A percentile compares a stretch with the other conserved stretches of the same genome.
Conservation (phyloP, 1,140 invertebrate genomes). For the Acyrthosiphon pisum region DNA sequence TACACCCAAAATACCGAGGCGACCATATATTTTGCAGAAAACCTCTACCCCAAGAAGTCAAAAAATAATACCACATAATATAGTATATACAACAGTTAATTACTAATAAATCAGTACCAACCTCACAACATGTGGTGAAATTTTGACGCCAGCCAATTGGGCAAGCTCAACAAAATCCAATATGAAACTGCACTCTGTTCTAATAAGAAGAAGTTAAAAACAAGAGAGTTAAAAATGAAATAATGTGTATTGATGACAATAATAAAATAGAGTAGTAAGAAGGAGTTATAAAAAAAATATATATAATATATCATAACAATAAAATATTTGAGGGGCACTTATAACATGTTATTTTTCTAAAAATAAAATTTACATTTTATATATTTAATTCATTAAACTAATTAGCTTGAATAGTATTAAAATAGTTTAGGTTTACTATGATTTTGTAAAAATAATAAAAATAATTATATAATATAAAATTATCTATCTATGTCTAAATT, state of each 20-base stretch:
- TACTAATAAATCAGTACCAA: not conserved
- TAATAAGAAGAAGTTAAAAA: slow-evolving; percentile 53
- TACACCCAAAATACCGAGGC: not conserved
- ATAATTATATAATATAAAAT: not conserved
- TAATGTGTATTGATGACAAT: not conserved
- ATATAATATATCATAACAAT: not conserved
- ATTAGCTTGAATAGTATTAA: not conserved
- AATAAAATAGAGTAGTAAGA: not conserved
- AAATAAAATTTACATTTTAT: slow-evolving; percentile 2
- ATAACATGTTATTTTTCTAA: not conserved
- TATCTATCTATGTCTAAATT: not conserved
- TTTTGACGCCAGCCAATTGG: slow-evolving; percentile 37
- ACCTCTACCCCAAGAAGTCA: not conserved
- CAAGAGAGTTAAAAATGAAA: slow-evolving; percentile 7
- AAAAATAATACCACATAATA: not conserved
- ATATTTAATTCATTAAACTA: not conserved
- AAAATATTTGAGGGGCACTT: not conserved
- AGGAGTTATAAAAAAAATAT: not conserved
- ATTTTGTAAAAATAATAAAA: not conserved
- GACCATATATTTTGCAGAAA: not conserved
- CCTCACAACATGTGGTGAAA: slow-evolving; percentile 35
- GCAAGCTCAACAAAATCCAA: slow-evolving; percentile 52
- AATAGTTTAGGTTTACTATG: not conserved
- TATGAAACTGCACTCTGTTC: slow-evolving; percentile 38
- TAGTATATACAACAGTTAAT: not conserved